Evolutionary conservation across 2,113 vertebrate genomes (phyloP), one percentile per base, ranked within the genome.

Genomic region (Lampris megalopsis): DNA sequence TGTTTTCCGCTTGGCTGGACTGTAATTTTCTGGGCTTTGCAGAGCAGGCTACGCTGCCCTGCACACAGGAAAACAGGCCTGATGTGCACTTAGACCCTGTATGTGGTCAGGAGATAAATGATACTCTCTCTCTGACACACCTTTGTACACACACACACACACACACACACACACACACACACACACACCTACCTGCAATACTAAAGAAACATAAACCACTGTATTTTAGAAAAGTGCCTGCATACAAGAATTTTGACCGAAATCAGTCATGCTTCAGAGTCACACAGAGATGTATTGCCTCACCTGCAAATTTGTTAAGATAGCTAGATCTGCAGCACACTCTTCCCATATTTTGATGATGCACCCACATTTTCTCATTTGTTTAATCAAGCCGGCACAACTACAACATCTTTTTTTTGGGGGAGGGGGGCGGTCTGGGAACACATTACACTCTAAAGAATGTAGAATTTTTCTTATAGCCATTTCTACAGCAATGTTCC

Each of bases 1-100:
- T 90, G 86, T 91, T 94, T 94, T 94, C 92, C 92, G 92, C 93
- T 94, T 92, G 91, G 84, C 71, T 94, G 91, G 83, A 83, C 88
- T 88, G 84, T 93, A 91, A 94, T 95, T 92, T 94, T 81, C 89
- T 86, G 86, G 88, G 86, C 86, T 92, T 92, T 92, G 82, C 86
- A 90, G 79, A 90, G 84, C 88, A 86, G 76, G 87, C 82, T 63
- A 88, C 74, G 87, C 90, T 91, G 89, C 66, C 91, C 88, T 93
- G 91, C 84, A 89, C 90, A 91, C 86, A 84, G 84, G 88, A 79
- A 93, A 91, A 90, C 89, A 83, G 84, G 65, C 82, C 88, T 78
- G 82, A 88, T 88, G 88, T 87, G 73, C 86, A 86, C 89, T 92
- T 86, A 89, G 85, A 77, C 79, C 24, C 78, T 84, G 84, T 87